Evolutionary conservation across 2,888 invertebrate species (phyloP), one percentile per base, ranked within the genome.

Genomic region (Diogma glabrata): DNA sequence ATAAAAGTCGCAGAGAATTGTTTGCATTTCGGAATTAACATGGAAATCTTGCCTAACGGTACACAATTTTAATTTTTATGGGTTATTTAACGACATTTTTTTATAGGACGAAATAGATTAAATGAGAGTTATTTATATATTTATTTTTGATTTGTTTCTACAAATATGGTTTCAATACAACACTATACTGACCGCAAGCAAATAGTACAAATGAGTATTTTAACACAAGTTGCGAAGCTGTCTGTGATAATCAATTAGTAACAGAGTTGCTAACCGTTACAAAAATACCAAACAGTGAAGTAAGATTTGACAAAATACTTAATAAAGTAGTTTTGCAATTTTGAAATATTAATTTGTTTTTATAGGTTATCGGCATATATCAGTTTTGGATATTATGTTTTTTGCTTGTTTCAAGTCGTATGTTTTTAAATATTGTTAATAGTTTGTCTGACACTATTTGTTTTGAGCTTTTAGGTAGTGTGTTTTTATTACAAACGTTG

Each of bases 361-460:
- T n/a, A n/a, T n/a, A n/a, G n/a, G n/a, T 71, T 1, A 63, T 67
- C 60, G 50, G 70, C 54, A 50, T 75, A 64, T 68, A 76, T 57
- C 80, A 84, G 60, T 93, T 92, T 64, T 87, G 88, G 82, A 63
- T 84, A 56, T 87, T 92, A 62, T 79, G 90, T 56, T 60, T 78
- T 19, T 71, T 89, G 51, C 80, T 89, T 67, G 75, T 87, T n/a
- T 60, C 84, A 10, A 85, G 83, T 53, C 92, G 91, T 84, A 71
- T 85, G 20, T 84, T 86, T 3, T 88, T 90, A 77, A 85, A 91
- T 0, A 84, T 92, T 0, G 84, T 87, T 3, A 85, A 91, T 16
- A 89, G 87, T 56, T 79, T 94, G 51, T 86, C 85, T 2, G 94
- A 95, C 72, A 85, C 92, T 0, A 87, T 93, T 54, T 91, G 91